Conservation (phyloP, 2,888 invertebrate genomes). For the Lepidonotus clava region DNA sequence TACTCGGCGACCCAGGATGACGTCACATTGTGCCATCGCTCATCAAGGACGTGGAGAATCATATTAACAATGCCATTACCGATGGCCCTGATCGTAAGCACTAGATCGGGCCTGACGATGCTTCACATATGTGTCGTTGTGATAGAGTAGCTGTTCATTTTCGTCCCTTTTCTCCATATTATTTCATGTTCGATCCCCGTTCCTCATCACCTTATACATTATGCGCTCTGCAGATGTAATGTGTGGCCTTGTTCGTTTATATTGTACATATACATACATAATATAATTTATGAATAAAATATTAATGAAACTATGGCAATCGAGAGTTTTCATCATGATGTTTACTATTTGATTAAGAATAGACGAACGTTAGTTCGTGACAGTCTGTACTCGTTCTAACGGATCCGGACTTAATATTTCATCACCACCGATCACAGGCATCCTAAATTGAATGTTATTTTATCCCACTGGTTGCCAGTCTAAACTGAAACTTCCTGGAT, state of each 20-base stretch:
- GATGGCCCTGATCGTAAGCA: too few relatives aligned
- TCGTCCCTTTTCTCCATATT: not conserved
- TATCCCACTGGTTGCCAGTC: too few relatives aligned
- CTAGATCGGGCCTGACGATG: not conserved
- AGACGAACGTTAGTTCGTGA: too few relatives aligned
- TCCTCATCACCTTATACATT: not conserved
- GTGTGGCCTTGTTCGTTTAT: not conserved
- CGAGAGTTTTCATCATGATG: too few relatives aligned
- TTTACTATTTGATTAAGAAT: too few relatives aligned
- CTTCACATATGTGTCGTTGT: constrained; percentile 16
- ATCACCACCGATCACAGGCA: too few relatives aligned
- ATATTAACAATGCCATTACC: not conserved
- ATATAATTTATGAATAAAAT: constrained; percentile 20
- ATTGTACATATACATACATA: not conserved
- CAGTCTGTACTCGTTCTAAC: too few relatives aligned
- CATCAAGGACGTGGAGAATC: not conserved
- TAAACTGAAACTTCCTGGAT: too few relatives aligned
- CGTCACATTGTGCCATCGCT: not conserved
- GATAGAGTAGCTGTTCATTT: not conserved
- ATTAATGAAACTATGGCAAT: not conserved
- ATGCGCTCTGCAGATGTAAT: not conserved
- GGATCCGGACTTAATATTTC: too few relatives aligned
- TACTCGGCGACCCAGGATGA: not conserved
- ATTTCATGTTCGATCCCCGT: not conserved
- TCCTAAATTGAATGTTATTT: too few relatives aligned